Base-by-base conservation (phyloP, 1,140 invertebrate genomes). In the Magallana gigas region DNA sequence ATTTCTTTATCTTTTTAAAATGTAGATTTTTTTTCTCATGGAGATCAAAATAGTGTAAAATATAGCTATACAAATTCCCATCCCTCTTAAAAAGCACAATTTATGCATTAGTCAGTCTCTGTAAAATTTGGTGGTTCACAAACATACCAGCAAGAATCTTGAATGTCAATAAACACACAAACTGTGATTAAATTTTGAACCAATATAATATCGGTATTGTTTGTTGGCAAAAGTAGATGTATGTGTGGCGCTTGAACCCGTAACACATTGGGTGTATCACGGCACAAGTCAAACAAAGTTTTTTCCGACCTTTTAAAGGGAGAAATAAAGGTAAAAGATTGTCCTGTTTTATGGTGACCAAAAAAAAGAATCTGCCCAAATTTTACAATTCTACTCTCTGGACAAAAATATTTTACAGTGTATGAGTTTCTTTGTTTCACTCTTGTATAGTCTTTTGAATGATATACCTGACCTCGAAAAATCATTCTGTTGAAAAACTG, bases 381-480 rank as follows among this genome's bases (percentile, higher is more conserved):
- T 23, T 6, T 58, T 18, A 64, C 48, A 8, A 48, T 12, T 29
- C 18, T 84, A 8, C 7, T 62, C 3, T n/a, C 7, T 29, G 58
- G 60, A 62, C 60, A 60, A 29, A 62, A 62, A 64, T 84, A 84
- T 64, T 84, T 84, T 8, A 84, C 83, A 23, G 58, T 84, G 59
- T 84, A 36, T 12, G n/a, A 62, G n/a, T 62, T 62, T 62, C 18
- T 18, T 64, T 62, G 3, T 62, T 2, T 62, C 18, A 84, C 59
- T 84, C 83, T 16, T 29, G 8, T 7, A 64, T 62, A 62, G 16
- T 62, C 59, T 12, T 9, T 84, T 16, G 83, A 84, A 84, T 84
- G 58, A n/a, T 84, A 84, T 29, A 84, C 58, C 58, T 84, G 48
- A 7, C 83, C 83, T 36, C 83, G 14, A 7, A 84, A 84, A 18